Percentiles rank a stretch among this genome's conserved stretches.
phyloP scores from a whole-genome alignment of 2,888 invertebrate genomes.

The Pasiphila rectangulata region DNA sequence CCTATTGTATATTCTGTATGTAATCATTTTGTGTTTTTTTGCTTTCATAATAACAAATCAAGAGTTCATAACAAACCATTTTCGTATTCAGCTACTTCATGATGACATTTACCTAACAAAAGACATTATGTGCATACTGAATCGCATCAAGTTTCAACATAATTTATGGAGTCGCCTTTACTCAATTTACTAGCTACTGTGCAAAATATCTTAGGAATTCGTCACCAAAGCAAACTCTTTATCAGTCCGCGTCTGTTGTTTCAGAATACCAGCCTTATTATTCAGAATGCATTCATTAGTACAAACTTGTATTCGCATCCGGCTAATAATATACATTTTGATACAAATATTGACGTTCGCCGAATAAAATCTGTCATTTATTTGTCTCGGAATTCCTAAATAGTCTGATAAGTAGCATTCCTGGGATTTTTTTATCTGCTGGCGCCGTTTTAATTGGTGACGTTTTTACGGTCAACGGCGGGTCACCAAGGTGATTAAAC shows the following conservation, averaged over 20 bases:
- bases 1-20: too few relatives aligned
- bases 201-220: slow-evolving; percentile 12
- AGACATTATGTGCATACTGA: slow-evolving; percentile 3
- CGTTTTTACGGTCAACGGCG: slow-evolving; percentile 35
- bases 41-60: too few relatives aligned
- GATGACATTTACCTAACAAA: neutral
- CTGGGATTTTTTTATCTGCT: slow-evolving; percentile 42
- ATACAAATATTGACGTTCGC: slow-evolving; percentile 48
- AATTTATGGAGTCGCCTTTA: slow-evolving; percentile 8
- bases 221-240: slow-evolving; percentile 4
- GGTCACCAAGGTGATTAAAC: slow-evolving; percentile 29
- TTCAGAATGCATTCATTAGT: slow-evolving; percentile 42
- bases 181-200: slow-evolving; percentile 18
- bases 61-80: neutral
- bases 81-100: neutral
- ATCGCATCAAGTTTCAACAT: slow-evolving; percentile 7
- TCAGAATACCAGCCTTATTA: slow-evolving; percentile 39
- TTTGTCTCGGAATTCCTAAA: slow-evolving; percentile 42
- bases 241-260: slow-evolving; percentile 9
- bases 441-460: slow-evolving; percentile 37
- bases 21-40: too few relatives aligned
- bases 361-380: slow-evolving; percentile 37
- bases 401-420: slow-evolving; percentile 47
- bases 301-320: slow-evolving; percentile 46
- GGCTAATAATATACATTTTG: slow-evolving; percentile 36